phyloP scores from a whole-genome alignment of 2,113 vertebrate species.

The Phylloscopus trochilus region DNA sequence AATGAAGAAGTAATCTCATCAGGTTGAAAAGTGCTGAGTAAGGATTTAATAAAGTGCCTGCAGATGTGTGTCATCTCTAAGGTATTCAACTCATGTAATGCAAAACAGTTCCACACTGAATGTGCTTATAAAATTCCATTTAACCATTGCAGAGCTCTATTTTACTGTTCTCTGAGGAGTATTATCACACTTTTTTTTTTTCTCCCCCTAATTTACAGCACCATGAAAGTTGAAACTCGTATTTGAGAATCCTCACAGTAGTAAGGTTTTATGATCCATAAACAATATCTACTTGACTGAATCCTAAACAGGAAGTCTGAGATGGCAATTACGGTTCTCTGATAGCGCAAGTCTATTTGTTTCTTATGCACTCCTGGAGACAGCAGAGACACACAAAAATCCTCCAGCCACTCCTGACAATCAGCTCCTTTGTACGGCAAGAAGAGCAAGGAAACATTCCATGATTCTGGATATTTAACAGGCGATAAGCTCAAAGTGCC shows the following conservation, averaged over 20 bases:
- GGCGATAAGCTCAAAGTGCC: background rate
- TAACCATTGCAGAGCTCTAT: slow-evolving; percentile 77
- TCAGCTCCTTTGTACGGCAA: background rate
- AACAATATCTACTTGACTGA: slow-evolving; percentile 72
- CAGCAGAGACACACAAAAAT: background rate
- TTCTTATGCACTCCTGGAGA: slow-evolving; percentile 23
- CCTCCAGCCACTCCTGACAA: background rate
- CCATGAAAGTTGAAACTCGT: slow-evolving; percentile 73
- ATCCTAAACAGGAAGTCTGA: slow-evolving; percentile 72
- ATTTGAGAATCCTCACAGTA: slow-evolving; percentile 72
- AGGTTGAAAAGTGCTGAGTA: slow-evolving; percentile 89
- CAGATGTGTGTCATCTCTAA: slow-evolving; percentile 92
- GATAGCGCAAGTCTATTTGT: slow-evolving; percentile 20
- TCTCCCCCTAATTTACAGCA: slow-evolving; percentile 65
- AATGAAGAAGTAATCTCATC: slow-evolving; percentile 94
- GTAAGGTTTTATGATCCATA: slow-evolving; percentile 79
- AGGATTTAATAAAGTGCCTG: slow-evolving; percentile 90
- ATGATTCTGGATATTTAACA: background rate
- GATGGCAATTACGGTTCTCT: slow-evolving; percentile 31
- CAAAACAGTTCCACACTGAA: slow-evolving; percentile 84
- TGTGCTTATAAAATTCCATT: slow-evolving; percentile 82
- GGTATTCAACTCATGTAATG: slow-evolving; percentile 95
- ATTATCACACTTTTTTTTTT: slow-evolving; percentile 62
- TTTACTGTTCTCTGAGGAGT: slow-evolving; percentile 74
- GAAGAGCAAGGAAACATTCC: background rate